phyloP scores from a whole-genome alignment of 2,888 invertebrate species.

The Drosophila falleni region DNA sequence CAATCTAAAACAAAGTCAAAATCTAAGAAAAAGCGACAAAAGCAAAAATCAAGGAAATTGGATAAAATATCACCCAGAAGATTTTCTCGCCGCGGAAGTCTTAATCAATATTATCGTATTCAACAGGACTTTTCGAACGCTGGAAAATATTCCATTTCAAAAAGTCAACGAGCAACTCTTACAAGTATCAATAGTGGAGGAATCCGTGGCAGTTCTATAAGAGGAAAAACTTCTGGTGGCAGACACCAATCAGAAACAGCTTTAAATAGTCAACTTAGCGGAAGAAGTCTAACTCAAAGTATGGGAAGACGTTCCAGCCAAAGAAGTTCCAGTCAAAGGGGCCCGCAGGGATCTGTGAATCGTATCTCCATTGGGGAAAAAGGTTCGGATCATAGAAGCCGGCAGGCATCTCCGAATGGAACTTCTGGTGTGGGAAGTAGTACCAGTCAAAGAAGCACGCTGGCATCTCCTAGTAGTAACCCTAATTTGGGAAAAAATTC shows the following conservation, averaged over 20 bases:
- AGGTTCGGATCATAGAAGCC: not conserved
- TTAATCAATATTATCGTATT: not conserved
- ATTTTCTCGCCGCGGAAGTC: not conserved
- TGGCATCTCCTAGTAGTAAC: not conserved
- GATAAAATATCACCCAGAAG: not conserved
- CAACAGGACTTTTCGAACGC: not conserved
- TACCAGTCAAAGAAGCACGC: not conserved
- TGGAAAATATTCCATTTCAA: not conserved
- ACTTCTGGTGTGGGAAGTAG: not conserved
- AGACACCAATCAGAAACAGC: not conserved
- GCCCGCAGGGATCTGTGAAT: not conserved
- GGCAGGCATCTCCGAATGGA: not conserved
- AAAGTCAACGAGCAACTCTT: not conserved
- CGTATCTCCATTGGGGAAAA: not conserved
- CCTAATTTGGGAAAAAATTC: not conserved
- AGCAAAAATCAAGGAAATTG: not conserved
- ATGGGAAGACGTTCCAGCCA: not conserved
- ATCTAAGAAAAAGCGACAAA: slow-evolving; percentile 7
- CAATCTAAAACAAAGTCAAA: not conserved
- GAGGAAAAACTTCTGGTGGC: not conserved
- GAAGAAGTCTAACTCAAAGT: too few species aligned
- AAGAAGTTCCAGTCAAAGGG: not conserved
- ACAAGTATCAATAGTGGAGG: not conserved
- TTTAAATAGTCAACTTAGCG: too few species aligned
- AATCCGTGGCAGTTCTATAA: not conserved